These are phyloP conservation scores for Elachura formosa DNA, from an alignment of 2,113 vertebrate species.

Conservation along the genomic window DNA sequence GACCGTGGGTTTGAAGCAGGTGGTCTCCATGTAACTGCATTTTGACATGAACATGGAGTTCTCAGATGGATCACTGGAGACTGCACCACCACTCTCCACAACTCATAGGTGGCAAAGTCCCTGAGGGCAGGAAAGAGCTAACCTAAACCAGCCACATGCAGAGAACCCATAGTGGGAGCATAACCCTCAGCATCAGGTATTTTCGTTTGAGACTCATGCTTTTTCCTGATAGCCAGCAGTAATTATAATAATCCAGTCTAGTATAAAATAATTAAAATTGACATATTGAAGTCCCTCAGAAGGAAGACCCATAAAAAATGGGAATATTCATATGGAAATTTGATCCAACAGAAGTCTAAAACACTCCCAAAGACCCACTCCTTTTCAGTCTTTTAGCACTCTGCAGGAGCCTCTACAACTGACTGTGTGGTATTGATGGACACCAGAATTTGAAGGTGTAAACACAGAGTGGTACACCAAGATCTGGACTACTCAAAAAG, in stretches of 20 bases:
- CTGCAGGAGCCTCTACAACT: neutral
- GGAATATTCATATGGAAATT: neutral
- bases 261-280: neutral
- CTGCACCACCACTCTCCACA: neutral
- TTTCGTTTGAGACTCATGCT: neutral
- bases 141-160: neutral
- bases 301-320: neutral
- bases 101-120: neutral
- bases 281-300: neutral
- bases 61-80: neutral
- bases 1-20: neutral
- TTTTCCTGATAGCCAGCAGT: neutral
- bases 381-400: neutral
- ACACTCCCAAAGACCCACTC: neutral
- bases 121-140: neutral
- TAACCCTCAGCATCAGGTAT: neutral
- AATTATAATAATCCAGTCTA: neutral
- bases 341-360: neutral
- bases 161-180: neutral
- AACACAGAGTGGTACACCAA: neutral
- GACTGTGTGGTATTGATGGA: neutral
- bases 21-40: neutral
- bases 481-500: neutral
- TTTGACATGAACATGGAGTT: neutral
- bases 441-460: neutral